Evolutionary conservation across 2,888 invertebrate genomes (phyloP), one percentile per base, ranked within the genome.

Genomic region (Hypolimnas misippus): DNA sequence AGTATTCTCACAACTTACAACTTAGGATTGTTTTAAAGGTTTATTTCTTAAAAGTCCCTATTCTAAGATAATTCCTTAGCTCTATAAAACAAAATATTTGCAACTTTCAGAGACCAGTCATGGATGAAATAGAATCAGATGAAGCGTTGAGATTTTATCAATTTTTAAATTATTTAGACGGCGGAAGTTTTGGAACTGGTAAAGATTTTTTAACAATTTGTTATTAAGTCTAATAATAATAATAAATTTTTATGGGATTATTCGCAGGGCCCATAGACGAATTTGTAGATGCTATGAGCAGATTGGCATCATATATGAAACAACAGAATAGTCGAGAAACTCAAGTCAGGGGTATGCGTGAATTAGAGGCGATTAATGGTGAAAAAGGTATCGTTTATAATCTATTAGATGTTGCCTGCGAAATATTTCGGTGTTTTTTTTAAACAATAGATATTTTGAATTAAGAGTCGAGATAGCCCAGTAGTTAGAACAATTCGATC

Each of bases 61-160:
- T n/a, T n/a, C n/a, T n/a, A n/a, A n/a, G n/a, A n/a, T n/a, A n/a
- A n/a, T n/a, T n/a, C n/a, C n/a, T n/a, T n/a, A n/a, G n/a, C n/a
- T n/a, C n/a, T n/a, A n/a, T n/a, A n/a, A n/a, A n/a, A n/a, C n/a
- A 38, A 38, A 35, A 17, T 62, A 51, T 50, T 21, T 51, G n/a
- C 1, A 16, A 10, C 49, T 59, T 57, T 54, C 74, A 92, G 92
- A 81, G 92, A 69, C 91, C 92, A 2, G 92, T 92, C 0, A 92
- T 92, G 91, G 92, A 92, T 67, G 92, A 92, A 79, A 87, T 91
- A 57, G 91, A 92, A 81, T 92, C 92, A 1, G 92, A 92, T 33
- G 92, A 92, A 74, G 92, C 92, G 0, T 71, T 92, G 10, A 77
- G 91, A 63, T 92, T 90, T 71, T 91, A 90, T 70, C 91, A 91